Percentiles rank a stretch among this genome's conserved stretches.
Evolutionary conservation across 2,797 vertebrate species (phyloP).

Genomic region (Jordanella pulchra): DNA sequence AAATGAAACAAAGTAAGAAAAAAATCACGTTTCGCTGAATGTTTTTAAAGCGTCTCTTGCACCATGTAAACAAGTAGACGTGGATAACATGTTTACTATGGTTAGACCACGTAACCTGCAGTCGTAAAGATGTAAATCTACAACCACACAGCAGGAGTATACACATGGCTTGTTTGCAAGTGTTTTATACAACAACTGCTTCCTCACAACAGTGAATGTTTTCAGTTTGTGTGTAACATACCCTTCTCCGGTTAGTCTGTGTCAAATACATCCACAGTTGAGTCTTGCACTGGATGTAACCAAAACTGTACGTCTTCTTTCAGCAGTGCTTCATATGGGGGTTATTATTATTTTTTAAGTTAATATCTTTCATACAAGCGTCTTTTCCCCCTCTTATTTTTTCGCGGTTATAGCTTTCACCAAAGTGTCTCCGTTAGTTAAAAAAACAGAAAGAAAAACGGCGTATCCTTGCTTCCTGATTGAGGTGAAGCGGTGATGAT

Average conservation of each 20-base stretch:
- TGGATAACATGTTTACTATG: conserved; percentile 42
- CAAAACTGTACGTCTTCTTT: conserved; percentile 56
- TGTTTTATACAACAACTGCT: neutral
- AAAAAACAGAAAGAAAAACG: conserved; percentile 9
- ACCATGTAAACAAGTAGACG: conserved; percentile 57
- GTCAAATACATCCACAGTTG: conserved; percentile 75
- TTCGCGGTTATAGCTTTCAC: conserved; percentile 29
- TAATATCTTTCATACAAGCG: conserved; percentile 25
- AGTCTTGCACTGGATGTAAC: conserved; percentile 57
- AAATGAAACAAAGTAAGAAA: neutral
- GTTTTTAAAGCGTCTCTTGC: conserved; percentile 18
- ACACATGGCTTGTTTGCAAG: neutral
- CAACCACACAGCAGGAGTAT: neutral
- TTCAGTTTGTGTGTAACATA: conserved; percentile 50
- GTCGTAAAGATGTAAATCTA: neutral
- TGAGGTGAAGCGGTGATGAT: conserved; percentile 67
- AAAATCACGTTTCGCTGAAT: conserved; percentile 20
- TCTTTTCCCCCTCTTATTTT: conserved; percentile 18
- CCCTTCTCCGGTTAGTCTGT: conserved; percentile 66
- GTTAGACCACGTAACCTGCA: neutral
- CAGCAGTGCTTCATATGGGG: conserved; percentile 32
- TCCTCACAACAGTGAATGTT: conserved; percentile 9
- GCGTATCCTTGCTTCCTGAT: conserved; percentile 79
- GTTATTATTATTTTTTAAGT: conserved; percentile 11
- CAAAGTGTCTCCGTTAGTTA: conserved; percentile 28